A percentile compares a stretch with the other conserved stretches of the same genome.
Conservation (phyloP, 2,888 invertebrate genomes). For the Pseudococcus longispinus region DNA sequence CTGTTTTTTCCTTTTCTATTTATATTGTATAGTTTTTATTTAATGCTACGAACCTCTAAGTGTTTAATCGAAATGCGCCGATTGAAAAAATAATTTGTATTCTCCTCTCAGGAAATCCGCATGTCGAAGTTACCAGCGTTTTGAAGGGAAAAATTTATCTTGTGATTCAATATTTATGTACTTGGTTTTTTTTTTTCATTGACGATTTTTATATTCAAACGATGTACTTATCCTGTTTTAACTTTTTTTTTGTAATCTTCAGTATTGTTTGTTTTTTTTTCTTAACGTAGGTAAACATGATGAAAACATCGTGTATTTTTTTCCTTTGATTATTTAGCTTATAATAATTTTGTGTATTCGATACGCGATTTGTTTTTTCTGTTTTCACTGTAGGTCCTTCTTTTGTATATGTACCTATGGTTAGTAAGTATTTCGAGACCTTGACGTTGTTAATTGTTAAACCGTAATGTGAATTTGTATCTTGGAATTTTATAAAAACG, state of each 20-base stretch:
- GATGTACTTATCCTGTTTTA: not conserved
- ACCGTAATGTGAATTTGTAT: not conserved
- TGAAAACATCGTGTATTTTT: not conserved
- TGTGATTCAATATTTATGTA: conserved; percentile 16
- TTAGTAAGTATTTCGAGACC: not conserved
- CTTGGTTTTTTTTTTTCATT: not conserved
- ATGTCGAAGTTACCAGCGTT: conserved; percentile 28
- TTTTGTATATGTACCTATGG: not conserved
- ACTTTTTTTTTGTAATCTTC: not conserved
- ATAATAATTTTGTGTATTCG: not conserved
- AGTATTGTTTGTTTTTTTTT: not conserved
- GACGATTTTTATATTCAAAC: not conserved
- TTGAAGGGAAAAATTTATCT: not conserved
- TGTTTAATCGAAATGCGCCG: not conserved
- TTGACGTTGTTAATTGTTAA: not conserved
- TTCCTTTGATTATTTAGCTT: not conserved
- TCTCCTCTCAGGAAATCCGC: conserved; percentile 30
- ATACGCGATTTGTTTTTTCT: not conserved
- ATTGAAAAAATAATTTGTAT: not conserved
- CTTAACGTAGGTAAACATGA: not conserved
- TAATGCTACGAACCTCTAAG: not conserved
- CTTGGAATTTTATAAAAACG: not conserved
- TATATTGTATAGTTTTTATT: conserved; percentile 16
- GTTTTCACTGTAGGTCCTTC: not conserved
- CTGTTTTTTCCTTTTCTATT: not conserved